Percentiles rank a stretch among this genome's conserved stretches.
These are phyloP conservation scores for Parazoanthus atlanticus DNA, from an alignment of 92 coral and sea anemone genomes.

Conservation along the genomic window DNA sequence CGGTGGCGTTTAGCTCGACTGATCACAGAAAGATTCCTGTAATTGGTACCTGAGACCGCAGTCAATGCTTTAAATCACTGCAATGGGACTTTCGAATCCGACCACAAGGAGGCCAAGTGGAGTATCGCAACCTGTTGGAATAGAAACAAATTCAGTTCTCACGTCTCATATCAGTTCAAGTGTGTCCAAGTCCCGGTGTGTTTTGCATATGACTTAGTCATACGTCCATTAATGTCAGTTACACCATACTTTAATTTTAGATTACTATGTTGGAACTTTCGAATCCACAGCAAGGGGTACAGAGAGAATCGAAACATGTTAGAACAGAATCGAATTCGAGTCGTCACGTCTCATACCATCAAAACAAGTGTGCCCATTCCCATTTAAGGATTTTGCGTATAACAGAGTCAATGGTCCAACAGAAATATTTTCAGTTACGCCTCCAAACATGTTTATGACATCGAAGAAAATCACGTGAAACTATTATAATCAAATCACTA, in stretches of 20 bases:
- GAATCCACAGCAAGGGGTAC: not conserved
- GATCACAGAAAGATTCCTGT: not conserved
- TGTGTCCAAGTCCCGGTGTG: no score
- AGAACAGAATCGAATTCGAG: not conserved
- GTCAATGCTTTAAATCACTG: not conserved
- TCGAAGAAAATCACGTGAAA: not conserved
- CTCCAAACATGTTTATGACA: not conserved
- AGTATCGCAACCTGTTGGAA: no score
- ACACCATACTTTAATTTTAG: not conserved
- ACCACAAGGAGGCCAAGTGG: no score
- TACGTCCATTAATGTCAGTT: no score
- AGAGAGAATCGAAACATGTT: not conserved
- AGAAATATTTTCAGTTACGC: not conserved
- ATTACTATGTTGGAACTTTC: not conserved
- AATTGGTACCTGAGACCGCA: not conserved
- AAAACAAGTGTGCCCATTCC: not conserved
- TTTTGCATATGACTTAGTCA: no score
- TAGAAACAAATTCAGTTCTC: no score
- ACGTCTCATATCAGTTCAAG: no score
- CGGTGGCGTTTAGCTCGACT: not conserved
- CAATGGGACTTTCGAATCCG: not conserved
- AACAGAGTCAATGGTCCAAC: not conserved
- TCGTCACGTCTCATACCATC: not conserved
- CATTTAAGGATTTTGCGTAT: not conserved
- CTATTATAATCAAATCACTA: not conserved